phyloP scores from a whole-genome alignment of 1,140 invertebrate genomes.

The Ips nitidus region DNA sequence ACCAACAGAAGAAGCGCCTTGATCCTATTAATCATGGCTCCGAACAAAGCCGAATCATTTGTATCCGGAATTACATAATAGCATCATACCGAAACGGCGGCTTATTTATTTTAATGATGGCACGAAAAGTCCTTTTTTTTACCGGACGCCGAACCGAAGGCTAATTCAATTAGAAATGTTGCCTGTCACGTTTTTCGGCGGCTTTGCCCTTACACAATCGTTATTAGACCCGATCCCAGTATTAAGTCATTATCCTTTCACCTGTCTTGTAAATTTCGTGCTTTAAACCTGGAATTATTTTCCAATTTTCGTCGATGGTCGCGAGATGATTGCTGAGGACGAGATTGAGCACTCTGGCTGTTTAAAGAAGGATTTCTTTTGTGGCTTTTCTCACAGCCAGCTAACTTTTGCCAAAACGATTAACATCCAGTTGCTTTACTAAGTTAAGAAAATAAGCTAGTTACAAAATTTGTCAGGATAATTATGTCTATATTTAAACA shows the following conservation, averaged over 20 bases:
- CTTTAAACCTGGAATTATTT: slow-evolving; percentile 22
- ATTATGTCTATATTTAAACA: no score
- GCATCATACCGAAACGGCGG: slow-evolving; percentile 4
- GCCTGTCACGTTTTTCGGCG: slow-evolving; percentile 31
- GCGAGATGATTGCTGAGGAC: slow-evolving; percentile 8
- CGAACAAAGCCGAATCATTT: not conserved
- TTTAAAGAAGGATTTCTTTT: no score
- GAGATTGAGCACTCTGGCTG: no score
- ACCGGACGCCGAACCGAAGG: not conserved
- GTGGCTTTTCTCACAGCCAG: no score
- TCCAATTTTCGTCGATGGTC: slow-evolving; percentile 19
- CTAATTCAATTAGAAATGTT: slow-evolving; percentile 33
- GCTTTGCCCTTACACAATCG: slow-evolving; percentile 19
- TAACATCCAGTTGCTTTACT: no score
- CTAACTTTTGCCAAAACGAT: no score
- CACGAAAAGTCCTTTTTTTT: slow-evolving; percentile 16
- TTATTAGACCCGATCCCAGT: slow-evolving; percentile 26
- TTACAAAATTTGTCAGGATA: no score
- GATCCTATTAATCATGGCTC: no score
- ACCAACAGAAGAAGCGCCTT: no score
- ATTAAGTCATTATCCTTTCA: slow-evolving; percentile 38
- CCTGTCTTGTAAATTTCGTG: slow-evolving; percentile 32
- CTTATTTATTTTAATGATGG: slow-evolving; percentile 32
- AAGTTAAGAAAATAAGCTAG: no score
- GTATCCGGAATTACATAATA: slow-evolving; percentile 1